Conservation (phyloP, 1,140 invertebrate species). For the Varroa destructor region DNA sequence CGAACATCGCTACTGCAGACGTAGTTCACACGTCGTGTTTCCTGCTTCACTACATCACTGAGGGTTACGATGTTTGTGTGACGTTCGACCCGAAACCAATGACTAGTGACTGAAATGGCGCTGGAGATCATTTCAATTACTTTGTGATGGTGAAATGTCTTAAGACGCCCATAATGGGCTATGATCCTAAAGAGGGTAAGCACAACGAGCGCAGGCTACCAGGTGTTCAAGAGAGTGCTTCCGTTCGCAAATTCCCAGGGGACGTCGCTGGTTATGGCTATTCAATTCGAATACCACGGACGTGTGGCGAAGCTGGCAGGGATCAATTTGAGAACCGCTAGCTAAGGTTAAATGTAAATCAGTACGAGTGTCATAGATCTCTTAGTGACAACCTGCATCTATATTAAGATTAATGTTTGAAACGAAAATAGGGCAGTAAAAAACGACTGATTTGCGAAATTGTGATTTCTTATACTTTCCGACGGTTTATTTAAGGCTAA, state of each 20-base stretch:
- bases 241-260: constrained; percentile 66
- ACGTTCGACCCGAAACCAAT: no score
- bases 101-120: no score
- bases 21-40: no score
- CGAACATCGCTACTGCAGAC: no score
- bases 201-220: constrained; percentile 40
- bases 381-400: constrained; percentile 27
- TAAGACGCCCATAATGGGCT: constrained; percentile 67
- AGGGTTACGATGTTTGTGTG: no score
- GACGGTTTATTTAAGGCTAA: no score
- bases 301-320: constrained; percentile 26
- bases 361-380: constrained; percentile 33
- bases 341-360: constrained; percentile 38
- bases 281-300: constrained; percentile 44
- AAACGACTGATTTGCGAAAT: no score
- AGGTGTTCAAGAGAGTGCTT: constrained; percentile 64
- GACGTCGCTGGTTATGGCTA: constrained; percentile 46
- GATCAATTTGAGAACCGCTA: constrained; percentile 38
- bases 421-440: no score
- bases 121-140: no score
- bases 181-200: constrained; percentile 57
- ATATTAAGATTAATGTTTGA: constrained; percentile 28
- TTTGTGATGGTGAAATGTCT: constrained; percentile 55
- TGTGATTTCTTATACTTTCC: no score
- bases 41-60: no score